phyloP scores from a whole-genome alignment of 2,888 invertebrate genomes.

The Gryllus longicercus region DNA sequence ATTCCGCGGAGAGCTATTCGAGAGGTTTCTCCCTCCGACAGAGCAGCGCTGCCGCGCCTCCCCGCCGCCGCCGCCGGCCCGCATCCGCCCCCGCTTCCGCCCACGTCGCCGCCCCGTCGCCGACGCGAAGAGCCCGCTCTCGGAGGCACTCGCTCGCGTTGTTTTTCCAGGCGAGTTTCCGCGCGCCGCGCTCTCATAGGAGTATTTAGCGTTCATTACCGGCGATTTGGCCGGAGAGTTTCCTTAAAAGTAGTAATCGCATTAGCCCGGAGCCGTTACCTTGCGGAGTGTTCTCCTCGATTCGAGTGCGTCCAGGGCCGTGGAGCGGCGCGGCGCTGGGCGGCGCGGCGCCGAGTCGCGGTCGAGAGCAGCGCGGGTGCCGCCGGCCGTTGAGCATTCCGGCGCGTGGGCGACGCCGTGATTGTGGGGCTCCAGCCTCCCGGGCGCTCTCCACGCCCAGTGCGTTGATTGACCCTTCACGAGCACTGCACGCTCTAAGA shows the following conservation, averaged over 20 bases:
- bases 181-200: neutral
- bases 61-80: neutral
- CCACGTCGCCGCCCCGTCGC: neutral
- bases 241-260: conserved; percentile 9
- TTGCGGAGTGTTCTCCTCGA: neutral
- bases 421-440: no score
- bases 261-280: neutral
- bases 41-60: neutral
- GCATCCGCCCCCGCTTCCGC: neutral
- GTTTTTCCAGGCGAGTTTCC: neutral
- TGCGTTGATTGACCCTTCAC: no score
- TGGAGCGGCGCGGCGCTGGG: neutral
- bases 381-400: neutral
- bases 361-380: neutral
- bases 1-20: conserved; percentile 20
- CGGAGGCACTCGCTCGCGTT: neutral
- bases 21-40: neutral
- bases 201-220: conserved; percentile 17
- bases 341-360: neutral
- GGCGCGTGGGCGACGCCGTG: no score
- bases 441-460: no score
- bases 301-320: neutral
- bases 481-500: no score
- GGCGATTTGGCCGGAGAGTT: neutral
- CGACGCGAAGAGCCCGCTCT: neutral